A percentile compares a stretch with the other conserved stretches of the same genome.
Evolutionary conservation across 2,797 vertebrate genomes (phyloP).

Genomic region (Neosilurus mollespiculum): DNA sequence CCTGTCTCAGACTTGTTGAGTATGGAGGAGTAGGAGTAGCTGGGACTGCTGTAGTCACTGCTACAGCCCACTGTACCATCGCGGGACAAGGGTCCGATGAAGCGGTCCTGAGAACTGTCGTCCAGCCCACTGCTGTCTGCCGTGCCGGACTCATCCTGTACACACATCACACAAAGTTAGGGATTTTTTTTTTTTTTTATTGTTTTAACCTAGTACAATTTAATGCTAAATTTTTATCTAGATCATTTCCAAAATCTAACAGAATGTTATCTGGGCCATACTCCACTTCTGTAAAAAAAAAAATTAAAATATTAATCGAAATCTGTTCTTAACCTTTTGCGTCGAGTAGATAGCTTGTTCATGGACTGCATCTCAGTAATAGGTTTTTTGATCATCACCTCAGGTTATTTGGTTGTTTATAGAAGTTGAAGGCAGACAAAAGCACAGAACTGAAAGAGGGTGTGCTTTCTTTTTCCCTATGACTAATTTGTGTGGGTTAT

Average conservation of each 20-base stretch:
- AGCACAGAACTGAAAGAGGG: neutral
- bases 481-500: neutral
- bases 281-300: too few relatives aligned
- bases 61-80: conserved; percentile 85
- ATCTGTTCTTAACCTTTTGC: too few relatives aligned
- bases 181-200: neutral
- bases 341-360: too few relatives aligned
- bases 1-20: conserved; percentile 97
- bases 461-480: neutral
- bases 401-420: neutral
- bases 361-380: too few relatives aligned
- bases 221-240: neutral
- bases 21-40: conserved; percentile 94
- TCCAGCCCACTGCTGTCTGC: conserved; percentile 81
- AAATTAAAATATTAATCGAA: too few relatives aligned
- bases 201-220: neutral
- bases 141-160: conserved; percentile 84
- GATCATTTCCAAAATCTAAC: too few relatives aligned
- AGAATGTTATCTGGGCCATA: too few relatives aligned
- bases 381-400: too few relatives aligned
- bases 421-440: neutral
- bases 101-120: conserved; percentile 85
- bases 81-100: conserved; percentile 91
- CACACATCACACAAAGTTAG: neutral
- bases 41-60: conserved; percentile 92